Base-by-base conservation (phyloP, 53 echinoderm and acorn worm species). In the Echinometra lucunter region DNA sequence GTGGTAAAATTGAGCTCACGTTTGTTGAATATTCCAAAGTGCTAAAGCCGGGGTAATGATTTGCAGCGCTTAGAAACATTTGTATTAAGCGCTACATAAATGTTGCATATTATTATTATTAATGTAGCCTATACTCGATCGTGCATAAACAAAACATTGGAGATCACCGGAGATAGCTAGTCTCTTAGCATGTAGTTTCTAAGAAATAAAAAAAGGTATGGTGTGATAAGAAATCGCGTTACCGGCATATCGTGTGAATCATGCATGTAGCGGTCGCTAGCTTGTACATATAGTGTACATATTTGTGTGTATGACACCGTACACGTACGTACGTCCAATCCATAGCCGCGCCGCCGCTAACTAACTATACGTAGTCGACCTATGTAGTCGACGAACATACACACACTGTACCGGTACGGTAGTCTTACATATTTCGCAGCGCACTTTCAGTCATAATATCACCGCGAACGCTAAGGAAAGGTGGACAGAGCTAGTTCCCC, bases 191-290 rank as follows among this genome's bases (percentile, higher is more conserved):
- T 30, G 69, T 69, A 30, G 69, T 69, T 34, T 69, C 69, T 11
- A 15, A 40, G 17, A 78, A 42, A 42, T 1, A 40, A 40, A 78
- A 78, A 28, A 13, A 90, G 23, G 37, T 90, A 90, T 37, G 60
- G 90, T 90, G 90, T 23, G 63, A 35, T 35, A 90, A 66, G 66
- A 37, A 90, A 90, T 90, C 23, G 90, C 90, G 90, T 38, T 60
- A 90, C 90, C 90, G 90, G 90, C 66, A 58, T 55, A 32, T 88
- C 88, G 88, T 88, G 88, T 30, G 88, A 44, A 82, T 44, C 83
- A 82, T 82, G 83, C 83, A 82, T 18, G 23, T 44, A 82, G 78
- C 38, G 78, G 78, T 35, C 40, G 35, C 53, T 40, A 78, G 27
- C 27, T 28, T 4, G 78, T 82, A 23, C 45, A 18, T 37, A 34